Conservation (phyloP, 2,113 vertebrate species). For the Sceloporus undulatus region DNA sequence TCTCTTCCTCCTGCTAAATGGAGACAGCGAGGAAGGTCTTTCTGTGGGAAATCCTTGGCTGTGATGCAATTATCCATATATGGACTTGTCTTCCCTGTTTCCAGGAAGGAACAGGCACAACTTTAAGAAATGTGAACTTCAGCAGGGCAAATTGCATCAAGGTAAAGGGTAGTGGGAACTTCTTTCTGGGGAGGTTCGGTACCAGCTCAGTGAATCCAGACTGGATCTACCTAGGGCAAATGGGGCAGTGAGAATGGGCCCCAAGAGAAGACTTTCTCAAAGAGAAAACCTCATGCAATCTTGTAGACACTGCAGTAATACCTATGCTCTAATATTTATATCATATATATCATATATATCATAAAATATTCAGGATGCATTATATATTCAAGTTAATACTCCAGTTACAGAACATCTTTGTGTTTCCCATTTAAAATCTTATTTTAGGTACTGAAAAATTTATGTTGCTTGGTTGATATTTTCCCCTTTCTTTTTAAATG, state of each 20-base stretch:
- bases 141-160: no score
- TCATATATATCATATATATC: neutral
- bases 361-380: neutral
- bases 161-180: no score
- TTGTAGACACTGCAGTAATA: conserved; percentile 23
- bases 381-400: neutral
- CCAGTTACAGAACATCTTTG: conserved; percentile 2
- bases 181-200: no score
- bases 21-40: no score
- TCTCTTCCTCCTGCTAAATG: no score
- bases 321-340: conserved; percentile 1
- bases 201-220: no score
- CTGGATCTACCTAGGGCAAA: no score
- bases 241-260: neutral
- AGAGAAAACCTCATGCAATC: conserved; percentile 30
- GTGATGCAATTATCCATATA: no score
- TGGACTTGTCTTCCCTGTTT: no score
- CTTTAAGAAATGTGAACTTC: no score
- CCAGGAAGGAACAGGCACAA: no score
- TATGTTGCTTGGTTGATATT: neutral
- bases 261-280: conserved; percentile 1
- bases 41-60: no score
- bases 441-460: conserved; percentile 15
- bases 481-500: conserved; percentile 32
- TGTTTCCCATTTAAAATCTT: neutral